A percentile compares a stretch with the other conserved stretches of the same genome.
phyloP scores from a whole-genome alignment of 1,140 invertebrate genomes.

The Eufriesea mexicana region DNA sequence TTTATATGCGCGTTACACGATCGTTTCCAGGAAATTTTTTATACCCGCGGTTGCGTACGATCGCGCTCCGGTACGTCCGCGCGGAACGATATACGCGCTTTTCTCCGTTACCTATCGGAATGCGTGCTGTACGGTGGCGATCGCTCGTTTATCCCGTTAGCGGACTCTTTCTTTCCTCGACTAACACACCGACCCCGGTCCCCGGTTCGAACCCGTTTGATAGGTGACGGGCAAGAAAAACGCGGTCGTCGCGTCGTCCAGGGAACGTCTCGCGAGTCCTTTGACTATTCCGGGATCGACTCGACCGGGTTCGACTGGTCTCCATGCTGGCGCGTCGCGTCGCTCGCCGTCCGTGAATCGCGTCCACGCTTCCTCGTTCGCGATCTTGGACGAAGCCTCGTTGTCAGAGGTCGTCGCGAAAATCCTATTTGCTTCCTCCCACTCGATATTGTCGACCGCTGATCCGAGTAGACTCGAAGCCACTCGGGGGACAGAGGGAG shows the following conservation, averaged over 20 bases:
- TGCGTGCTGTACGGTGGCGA: constrained; percentile 52
- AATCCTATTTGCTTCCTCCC: not conserved
- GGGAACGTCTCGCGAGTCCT: constrained; percentile 52
- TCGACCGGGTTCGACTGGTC: constrained; percentile 50
- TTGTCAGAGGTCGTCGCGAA: not conserved
- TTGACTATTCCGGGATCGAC: constrained; percentile 56
- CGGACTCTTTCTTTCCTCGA: constrained; percentile 63
- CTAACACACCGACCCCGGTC: constrained; percentile 18
- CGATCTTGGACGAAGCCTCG: too few relatives aligned
- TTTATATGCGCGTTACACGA: constrained; percentile 69
- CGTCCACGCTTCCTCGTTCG: not conserved
- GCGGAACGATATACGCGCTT: constrained; percentile 16
- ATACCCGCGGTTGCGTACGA: constrained; percentile 43
- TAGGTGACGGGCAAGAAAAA: constrained; percentile 71
- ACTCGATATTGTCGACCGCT: too few relatives aligned
- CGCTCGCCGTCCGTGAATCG: not conserved
- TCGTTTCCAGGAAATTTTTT: constrained; percentile 63
- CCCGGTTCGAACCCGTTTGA: constrained; percentile 72
- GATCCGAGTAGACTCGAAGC: too few relatives aligned
- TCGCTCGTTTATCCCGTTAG: constrained; percentile 72
- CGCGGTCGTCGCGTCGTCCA: constrained; percentile 61
- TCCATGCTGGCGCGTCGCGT: not conserved
- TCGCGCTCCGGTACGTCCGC: constrained; percentile 1
- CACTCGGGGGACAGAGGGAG: too few relatives aligned
- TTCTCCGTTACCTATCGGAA: constrained; percentile 69